A percentile compares a stretch with the other conserved stretches of the same genome.
Evolutionary conservation across 2,113 vertebrate genomes (phyloP).

Genomic region (Saguinus midas): DNA sequence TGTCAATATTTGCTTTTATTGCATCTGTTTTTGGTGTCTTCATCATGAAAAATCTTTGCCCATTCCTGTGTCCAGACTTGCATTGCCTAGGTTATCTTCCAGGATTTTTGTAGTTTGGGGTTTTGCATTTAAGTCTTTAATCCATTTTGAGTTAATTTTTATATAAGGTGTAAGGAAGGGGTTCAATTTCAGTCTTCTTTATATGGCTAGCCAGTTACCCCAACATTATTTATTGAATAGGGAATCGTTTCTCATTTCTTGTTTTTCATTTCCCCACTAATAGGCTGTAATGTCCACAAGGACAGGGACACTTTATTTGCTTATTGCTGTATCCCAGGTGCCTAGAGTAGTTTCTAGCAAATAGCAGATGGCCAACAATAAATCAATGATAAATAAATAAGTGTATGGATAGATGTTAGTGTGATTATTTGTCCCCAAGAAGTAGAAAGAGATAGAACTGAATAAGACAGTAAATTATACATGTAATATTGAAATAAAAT

Average conservation of each 20-base stretch:
- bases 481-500: not conserved
- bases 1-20: no score
- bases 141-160: no score
- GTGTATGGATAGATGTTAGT: not conserved
- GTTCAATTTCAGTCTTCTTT: no score
- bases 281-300: not conserved
- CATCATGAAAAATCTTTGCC: no score
- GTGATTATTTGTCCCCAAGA: not conserved
- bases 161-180: no score
- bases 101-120: no score
- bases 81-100: no score
- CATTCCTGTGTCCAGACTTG: no score
- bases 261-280: not conserved
- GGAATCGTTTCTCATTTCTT: not conserved
- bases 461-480: not conserved
- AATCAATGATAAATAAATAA: conserved; percentile 26
- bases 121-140: no score
- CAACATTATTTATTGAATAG: no score
- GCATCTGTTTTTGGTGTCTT: no score
- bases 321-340: not conserved
- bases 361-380: not conserved
- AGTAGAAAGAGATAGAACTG: conserved; percentile 15
- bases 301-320: not conserved
- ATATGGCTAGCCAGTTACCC: no score
- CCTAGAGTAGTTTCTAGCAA: not conserved